Conservation (phyloP, 2,797 vertebrate species). For the Coranthus polyacanthus region DNA sequence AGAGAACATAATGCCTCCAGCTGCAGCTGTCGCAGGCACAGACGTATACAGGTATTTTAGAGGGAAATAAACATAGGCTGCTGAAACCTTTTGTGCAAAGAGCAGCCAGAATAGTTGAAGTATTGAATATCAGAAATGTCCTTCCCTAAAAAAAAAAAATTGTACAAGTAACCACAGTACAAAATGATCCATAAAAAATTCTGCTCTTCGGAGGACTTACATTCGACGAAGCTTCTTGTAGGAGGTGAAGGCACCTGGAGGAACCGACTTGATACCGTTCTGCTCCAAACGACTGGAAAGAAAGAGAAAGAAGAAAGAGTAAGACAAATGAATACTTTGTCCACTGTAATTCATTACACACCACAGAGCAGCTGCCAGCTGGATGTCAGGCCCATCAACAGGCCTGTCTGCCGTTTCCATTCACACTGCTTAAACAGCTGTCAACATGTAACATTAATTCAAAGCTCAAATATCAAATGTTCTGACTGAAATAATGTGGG, state of each 20-base stretch:
- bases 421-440: not conserved
- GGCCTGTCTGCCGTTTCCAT: conserved; percentile 11
- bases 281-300: conserved; percentile 92
- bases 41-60: too few relatives aligned
- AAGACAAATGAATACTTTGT: conserved; percentile 28
- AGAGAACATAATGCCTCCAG: too few relatives aligned
- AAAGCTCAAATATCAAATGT: not conserved
- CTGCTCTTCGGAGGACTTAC: conserved; percentile 90
- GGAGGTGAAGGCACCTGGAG: conserved; percentile 94
- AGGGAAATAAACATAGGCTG: too few relatives aligned
- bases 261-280: conserved; percentile 96
- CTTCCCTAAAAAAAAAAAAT: too few relatives aligned
- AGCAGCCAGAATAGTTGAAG: too few relatives aligned
- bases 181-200: too few relatives aligned
- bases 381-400: not conserved
- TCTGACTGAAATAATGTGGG: too few relatives aligned
- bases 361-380: conserved; percentile 2
- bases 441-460: conserved; percentile 1
- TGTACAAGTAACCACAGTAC: too few relatives aligned
- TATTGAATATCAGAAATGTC: too few relatives aligned
- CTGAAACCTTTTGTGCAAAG: too few relatives aligned
- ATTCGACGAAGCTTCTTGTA: conserved; percentile 97
- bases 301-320: not conserved
- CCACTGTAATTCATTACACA: not conserved
- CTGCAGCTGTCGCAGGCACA: too few relatives aligned